phyloP scores from a whole-genome alignment of 53 echinoderm and acorn worm species.

The Mesocentrotus franciscanus region DNA sequence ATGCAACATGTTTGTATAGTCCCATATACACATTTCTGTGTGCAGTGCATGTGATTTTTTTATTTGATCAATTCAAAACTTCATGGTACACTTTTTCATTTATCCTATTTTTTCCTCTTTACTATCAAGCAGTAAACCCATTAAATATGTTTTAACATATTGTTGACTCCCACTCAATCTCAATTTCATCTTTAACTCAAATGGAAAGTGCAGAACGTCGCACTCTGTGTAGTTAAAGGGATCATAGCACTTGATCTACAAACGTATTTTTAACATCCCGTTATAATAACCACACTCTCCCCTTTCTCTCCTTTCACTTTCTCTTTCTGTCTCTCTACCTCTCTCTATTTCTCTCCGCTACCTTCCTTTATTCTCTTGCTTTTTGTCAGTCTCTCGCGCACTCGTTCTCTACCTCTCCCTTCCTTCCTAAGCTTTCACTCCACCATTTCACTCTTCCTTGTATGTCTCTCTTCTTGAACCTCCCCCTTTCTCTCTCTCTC shows the following conservation, averaged over 20 bases:
- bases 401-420: background rate
- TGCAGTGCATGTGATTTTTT: too few relatives aligned
- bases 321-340: background rate
- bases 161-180: background rate
- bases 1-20: too few relatives aligned
- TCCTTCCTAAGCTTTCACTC: background rate
- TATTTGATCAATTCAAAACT: too few relatives aligned
- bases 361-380: background rate
- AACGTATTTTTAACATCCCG: background rate
- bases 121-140: background rate
- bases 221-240: background rate
- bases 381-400: background rate
- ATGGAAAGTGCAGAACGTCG: background rate
- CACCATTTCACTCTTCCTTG: background rate
- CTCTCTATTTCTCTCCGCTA: background rate
- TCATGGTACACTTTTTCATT: too few relatives aligned
- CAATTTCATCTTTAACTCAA: constrained; percentile 1
- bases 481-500: background rate
- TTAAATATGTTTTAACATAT: background rate
- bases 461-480: background rate
- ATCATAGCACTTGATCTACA: constrained; percentile 21
- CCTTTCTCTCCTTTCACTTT: background rate
- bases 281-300: background rate
- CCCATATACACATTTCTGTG: too few relatives aligned
- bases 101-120: background rate